Conservation (phyloP, 2,113 vertebrate genomes). For the Ptilorrhoa leucosticta region DNA sequence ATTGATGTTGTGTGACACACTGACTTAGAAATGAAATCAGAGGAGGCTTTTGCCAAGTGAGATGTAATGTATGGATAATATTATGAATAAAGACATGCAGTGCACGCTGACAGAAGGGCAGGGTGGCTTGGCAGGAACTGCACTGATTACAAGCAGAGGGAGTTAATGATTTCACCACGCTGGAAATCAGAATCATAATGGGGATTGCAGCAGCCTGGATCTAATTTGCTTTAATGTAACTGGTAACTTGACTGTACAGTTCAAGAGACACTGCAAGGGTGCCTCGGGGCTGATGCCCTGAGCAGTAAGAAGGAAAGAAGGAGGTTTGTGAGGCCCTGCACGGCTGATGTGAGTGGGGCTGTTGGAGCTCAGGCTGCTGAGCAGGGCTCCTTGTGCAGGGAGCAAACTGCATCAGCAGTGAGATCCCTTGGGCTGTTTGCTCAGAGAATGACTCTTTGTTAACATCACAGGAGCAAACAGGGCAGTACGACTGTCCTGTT, state of each 20-base stretch:
- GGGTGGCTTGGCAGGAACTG: background rate
- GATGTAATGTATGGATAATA: background rate
- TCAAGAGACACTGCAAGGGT: background rate
- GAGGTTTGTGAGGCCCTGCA: background rate
- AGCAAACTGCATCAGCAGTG: background rate
- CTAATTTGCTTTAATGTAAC: background rate
- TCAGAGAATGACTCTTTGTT: background rate
- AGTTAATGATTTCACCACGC: background rate
- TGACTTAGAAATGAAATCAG: background rate
- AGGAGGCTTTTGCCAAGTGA: background rate
- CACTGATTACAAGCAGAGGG: background rate
- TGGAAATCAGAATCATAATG: background rate
- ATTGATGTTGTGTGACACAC: background rate
- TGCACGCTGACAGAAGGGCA: background rate
- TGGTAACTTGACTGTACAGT: background rate
- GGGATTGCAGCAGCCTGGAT: background rate
- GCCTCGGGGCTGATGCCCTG: background rate
- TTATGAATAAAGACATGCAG: background rate
- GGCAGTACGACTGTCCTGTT: background rate
- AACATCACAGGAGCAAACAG: background rate
- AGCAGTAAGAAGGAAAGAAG: background rate
- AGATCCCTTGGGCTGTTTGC: background rate
- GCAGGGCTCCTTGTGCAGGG: background rate
- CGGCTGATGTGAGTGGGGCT: background rate
- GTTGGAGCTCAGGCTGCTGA: background rate